phyloP scores from a whole-genome alignment of 2,888 invertebrate genomes.

The Chloroclystis v-ata region DNA sequence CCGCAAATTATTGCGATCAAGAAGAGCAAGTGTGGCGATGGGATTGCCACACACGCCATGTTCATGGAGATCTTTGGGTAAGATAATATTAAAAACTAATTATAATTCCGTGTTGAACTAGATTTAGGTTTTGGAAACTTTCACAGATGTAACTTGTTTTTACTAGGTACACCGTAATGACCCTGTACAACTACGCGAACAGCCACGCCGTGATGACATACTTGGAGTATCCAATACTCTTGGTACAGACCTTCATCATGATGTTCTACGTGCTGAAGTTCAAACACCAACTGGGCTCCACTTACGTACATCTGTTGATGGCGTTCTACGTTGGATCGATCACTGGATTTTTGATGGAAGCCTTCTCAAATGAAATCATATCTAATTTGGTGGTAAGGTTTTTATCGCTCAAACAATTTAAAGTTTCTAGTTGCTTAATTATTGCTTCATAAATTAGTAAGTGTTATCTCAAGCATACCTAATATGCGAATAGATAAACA shows the following conservation, averaged over 20 bases:
- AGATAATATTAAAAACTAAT: too few species aligned
- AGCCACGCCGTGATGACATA: slow-evolving; percentile 86
- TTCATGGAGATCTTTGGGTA: slow-evolving; percentile 85
- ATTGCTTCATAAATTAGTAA: too few species aligned
- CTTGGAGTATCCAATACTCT: slow-evolving; percentile 89
- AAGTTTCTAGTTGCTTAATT: too few species aligned
- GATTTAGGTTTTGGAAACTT: too few species aligned
- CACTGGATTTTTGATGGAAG: slow-evolving; percentile 42
- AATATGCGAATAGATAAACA: too few species aligned
- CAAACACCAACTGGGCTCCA: slow-evolving; percentile 73
- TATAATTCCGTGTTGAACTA: too few species aligned
- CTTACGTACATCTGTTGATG: slow-evolving; percentile 42
- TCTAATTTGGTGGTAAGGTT: slow-evolving; percentile 82
- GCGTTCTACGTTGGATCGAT: slow-evolving; percentile 52
- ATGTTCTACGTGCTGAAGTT: slow-evolving; percentile 85
- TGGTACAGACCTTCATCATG: slow-evolving; percentile 85
- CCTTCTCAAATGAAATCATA: slow-evolving; percentile 70
- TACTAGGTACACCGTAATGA: slow-evolving; percentile 87
- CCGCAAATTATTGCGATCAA: slow-evolving; percentile 87
- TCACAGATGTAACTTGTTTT: slow-evolving; percentile 7
- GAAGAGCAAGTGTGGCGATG: slow-evolving; percentile 81
- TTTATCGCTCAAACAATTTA: too few species aligned
- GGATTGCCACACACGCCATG: slow-evolving; percentile 82
- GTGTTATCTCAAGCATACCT: too few species aligned
- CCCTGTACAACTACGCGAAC: slow-evolving; percentile 87